Percentiles rank a stretch among this genome's conserved stretches.
These are phyloP conservation scores for Nestor notabilis DNA, from an alignment of 2,113 vertebrate species.

Conservation along the genomic window DNA sequence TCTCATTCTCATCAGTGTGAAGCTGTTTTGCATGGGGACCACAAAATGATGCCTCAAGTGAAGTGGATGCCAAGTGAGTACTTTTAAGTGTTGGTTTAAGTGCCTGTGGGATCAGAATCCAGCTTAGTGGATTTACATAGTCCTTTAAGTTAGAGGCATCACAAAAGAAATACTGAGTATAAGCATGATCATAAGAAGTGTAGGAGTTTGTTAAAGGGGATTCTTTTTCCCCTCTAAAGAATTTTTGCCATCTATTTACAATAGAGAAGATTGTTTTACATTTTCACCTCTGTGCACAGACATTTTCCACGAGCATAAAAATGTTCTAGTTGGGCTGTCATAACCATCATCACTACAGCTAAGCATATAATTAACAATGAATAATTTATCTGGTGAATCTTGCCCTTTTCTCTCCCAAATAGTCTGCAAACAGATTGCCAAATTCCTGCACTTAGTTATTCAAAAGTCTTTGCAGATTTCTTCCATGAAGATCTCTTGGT, in stretches of 20 bases:
- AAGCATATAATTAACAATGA: constrained; percentile 72
- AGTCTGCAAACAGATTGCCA: constrained; percentile 72
- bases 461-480: constrained; percentile 59
- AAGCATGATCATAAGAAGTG: background rate
- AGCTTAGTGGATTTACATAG: background rate
- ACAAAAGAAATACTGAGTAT: background rate
- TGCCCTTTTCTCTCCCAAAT: constrained; percentile 70
- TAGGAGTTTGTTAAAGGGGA: background rate
- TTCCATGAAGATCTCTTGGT: constrained; percentile 45
- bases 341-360: constrained; percentile 67
- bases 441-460: constrained; percentile 64
- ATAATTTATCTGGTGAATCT: constrained; percentile 71
- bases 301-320: constrained; percentile 44
- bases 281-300: constrained; percentile 53
- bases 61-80: constrained; percentile 1
- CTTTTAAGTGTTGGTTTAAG: background rate
- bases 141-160: background rate
- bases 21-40: background rate
- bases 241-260: constrained; percentile 40
- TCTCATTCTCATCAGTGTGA: background rate
- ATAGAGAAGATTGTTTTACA: constrained; percentile 29
- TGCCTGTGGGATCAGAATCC: background rate
- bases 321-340: constrained; percentile 67
- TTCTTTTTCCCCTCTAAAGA: background rate
- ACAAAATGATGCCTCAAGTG: background rate